Evolutionary conservation across 2,888 invertebrate species (phyloP), one percentile per base, ranked within the genome.

Genomic region (Aradus depressus): DNA sequence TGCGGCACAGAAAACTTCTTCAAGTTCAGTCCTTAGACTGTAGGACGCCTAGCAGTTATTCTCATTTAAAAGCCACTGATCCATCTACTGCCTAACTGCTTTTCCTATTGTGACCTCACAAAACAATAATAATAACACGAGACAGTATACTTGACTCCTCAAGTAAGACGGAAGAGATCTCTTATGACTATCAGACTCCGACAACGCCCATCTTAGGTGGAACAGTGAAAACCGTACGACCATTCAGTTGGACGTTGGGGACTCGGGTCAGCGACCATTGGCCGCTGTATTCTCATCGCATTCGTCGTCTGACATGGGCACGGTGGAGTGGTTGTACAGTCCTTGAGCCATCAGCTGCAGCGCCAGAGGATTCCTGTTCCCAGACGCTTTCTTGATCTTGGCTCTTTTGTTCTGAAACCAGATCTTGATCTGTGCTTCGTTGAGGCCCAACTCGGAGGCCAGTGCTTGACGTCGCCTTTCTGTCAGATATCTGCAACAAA

Each of bases 391-490:
- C 75, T 96, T 96, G 68, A 93, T 84, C 72, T 95, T 95, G 57
- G 96, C 96, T 14, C 95, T 75, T 68, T 95, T 93, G 72, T 95
- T 93, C 73, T 95, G 90, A 72, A 92, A 91, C 92, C 91, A 93
- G 68, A 93, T 92, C 74, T 93, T 93, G 67, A 91, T 96, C 72
- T 96, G 96, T 0, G 92, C 91, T 68, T 97, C 96, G 62, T 95
- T 93, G 54, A 96, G 74, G 1, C 89, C 87, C 53, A 96, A 73
- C 64, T 93, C 92, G 3, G 81, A 76, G n/a, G 93, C 92, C 55
- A 96, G 72, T 59, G 88, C 82, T 67, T 91, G 91, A 38, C 96
- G 76, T 59, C 95, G 73, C 54, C 87, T 77, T 68, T 96, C 96
- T 1, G 93, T 95, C 62, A 97, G 76, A 72, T 96, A 87, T 61